These are phyloP conservation scores for Danio tinwini DNA, from an alignment of 2,797 vertebrate species.

Conservation along the genomic window DNA sequence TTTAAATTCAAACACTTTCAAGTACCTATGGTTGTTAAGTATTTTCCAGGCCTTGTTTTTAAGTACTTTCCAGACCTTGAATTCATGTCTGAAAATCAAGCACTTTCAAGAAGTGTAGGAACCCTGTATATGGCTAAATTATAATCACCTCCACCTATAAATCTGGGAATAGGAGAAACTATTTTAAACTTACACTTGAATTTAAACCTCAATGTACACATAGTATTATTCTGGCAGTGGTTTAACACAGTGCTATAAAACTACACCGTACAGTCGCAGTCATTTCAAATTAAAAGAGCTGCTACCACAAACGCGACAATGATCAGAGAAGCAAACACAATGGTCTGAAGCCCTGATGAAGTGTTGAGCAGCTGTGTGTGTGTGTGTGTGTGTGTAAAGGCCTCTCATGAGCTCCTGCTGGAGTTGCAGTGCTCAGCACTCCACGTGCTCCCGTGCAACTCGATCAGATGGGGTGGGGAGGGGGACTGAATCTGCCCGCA, in stretches of 20 bases:
- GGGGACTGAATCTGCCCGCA: constrained; percentile 53
- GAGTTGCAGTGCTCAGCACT: constrained; percentile 81
- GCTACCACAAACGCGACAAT: background rate
- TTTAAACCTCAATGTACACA: background rate
- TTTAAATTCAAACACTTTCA: too few relatives aligned
- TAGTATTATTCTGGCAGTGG: constrained; percentile 20
- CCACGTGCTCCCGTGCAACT: constrained; percentile 78
- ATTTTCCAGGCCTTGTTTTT: too few relatives aligned
- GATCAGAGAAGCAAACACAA: background rate
- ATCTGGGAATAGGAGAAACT: too few relatives aligned
- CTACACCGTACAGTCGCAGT: background rate
- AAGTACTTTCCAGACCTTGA: too few relatives aligned
- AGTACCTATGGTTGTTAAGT: too few relatives aligned
- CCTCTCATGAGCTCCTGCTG: constrained; percentile 37
- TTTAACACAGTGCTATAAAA: background rate
- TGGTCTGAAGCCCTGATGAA: background rate
- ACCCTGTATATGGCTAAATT: too few relatives aligned
- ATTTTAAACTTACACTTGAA: background rate
- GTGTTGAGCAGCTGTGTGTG: constrained; percentile 4
- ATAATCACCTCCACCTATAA: too few relatives aligned
- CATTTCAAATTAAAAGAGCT: constrained; percentile 2
- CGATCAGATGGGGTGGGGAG: constrained; percentile 63
- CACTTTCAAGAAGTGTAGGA: too few relatives aligned
- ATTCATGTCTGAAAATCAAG: too few relatives aligned
- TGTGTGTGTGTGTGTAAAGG: background rate